Evolutionary conservation across 2,888 invertebrate species (phyloP).

Genomic region (Heliconius sara): DNA sequence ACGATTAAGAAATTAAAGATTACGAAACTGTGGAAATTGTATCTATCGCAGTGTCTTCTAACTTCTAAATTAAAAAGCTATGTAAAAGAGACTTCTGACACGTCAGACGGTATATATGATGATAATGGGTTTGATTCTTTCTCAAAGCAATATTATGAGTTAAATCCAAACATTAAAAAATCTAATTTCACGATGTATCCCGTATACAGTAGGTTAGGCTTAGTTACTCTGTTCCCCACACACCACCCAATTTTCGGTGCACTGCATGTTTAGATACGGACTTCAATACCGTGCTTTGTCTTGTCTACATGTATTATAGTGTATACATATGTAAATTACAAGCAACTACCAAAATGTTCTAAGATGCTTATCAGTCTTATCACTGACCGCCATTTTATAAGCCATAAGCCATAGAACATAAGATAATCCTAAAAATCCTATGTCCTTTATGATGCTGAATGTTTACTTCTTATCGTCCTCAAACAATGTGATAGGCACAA

Average conservation of each 20-base stretch:
- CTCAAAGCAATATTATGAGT: too few relatives aligned
- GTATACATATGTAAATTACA: not conserved
- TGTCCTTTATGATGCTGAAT: slow-evolving; percentile 20
- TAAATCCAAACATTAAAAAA: too few relatives aligned
- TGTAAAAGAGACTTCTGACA: too few relatives aligned
- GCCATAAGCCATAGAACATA: slow-evolving; percentile 32
- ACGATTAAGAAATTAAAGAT: not conserved
- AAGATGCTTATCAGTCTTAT: slow-evolving; percentile 32
- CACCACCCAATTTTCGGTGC: too few relatives aligned
- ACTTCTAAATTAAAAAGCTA: too few relatives aligned
- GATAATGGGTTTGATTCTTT: too few relatives aligned
- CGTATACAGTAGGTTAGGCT: too few relatives aligned
- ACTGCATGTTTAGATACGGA: not conserved
- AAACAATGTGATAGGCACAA: slow-evolving; percentile 20
- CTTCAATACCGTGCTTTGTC: too few relatives aligned
- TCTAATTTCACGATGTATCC: too few relatives aligned
- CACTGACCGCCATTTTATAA: slow-evolving; percentile 32
- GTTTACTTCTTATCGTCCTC: slow-evolving; percentile 32
- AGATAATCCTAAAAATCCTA: slow-evolving; percentile 36
- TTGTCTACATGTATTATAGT: not conserved
- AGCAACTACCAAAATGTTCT: not conserved
- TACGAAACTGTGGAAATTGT: not conserved
- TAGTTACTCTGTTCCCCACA: too few relatives aligned
- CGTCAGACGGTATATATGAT: too few relatives aligned
- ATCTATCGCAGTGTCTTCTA: too few relatives aligned